A percentile compares a stretch with the other conserved stretches of the same genome.
Evolutionary conservation across 2,888 invertebrate species (phyloP).

Genomic region (Eilema sororculum): DNA sequence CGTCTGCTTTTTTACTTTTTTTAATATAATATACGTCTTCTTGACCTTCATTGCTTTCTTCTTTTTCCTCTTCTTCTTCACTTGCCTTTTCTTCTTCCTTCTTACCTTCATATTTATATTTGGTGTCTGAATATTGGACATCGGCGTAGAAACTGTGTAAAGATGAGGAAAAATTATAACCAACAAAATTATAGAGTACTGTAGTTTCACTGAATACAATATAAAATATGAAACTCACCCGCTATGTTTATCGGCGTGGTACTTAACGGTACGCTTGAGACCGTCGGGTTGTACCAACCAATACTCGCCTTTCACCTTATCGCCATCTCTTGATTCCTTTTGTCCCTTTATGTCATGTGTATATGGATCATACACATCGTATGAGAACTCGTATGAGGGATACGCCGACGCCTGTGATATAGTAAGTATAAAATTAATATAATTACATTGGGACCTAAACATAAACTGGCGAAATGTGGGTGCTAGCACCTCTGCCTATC

Average conservation of each 20-base stretch:
- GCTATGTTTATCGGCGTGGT: constrained; percentile 82
- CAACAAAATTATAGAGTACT: no score
- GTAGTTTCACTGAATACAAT: no score
- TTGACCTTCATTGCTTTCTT: not conserved
- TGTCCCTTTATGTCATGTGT: constrained; percentile 86
- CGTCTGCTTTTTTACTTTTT: not conserved
- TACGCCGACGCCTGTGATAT: constrained; percentile 74
- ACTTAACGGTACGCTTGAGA: constrained; percentile 81
- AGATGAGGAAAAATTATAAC: not conserved
- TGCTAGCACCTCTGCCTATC: no score
- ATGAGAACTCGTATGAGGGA: constrained; percentile 85
- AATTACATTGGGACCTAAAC: no score
- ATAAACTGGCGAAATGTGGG: no score
- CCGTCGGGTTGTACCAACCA: constrained; percentile 86
- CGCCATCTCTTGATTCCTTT: constrained; percentile 81
- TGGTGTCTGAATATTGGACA: constrained; percentile 55
- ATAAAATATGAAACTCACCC: constrained; percentile 69
- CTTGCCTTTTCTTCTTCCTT: constrained; percentile 17
- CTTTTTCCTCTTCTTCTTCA: constrained; percentile 19
- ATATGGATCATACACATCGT: constrained; percentile 85
- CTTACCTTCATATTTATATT: constrained; percentile 50
- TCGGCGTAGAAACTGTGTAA: constrained; percentile 55
- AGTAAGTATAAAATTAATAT: not conserved
- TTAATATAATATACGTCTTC: not conserved
- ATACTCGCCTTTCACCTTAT: constrained; percentile 83